phyloP scores from a whole-genome alignment of 30 jellyfish, hydroid and myxozoan species.

The Hydractinia echinata region DNA sequence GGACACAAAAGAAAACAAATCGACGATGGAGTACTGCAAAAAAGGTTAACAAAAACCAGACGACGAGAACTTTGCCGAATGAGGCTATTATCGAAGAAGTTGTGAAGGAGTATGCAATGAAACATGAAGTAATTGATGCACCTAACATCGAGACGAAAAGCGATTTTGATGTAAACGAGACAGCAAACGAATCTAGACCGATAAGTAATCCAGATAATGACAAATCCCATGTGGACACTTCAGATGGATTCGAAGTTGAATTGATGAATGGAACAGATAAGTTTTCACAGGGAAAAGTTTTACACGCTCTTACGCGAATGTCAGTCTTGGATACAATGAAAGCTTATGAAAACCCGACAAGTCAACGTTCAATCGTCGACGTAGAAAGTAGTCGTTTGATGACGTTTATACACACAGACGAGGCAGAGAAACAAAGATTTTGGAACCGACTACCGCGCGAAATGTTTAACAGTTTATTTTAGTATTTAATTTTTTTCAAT shows the following conservation, averaged over 20 bases:
- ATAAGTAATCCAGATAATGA: not conserved
- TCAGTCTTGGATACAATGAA: not conserved
- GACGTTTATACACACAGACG: not conserved
- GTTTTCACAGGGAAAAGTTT: not conserved
- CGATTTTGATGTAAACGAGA: not conserved
- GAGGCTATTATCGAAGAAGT: not conserved
- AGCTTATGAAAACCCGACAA: too few species aligned
- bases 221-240: not conserved
- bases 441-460: constrained; percentile 14
- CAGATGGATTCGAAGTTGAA: not conserved
- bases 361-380: not conserved
- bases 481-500: not conserved
- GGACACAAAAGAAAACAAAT: not conserved
- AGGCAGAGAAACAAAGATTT: not conserved
- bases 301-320: constrained; percentile 18
- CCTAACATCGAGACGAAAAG: not conserved
- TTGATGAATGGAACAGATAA: not conserved
- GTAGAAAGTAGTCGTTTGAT: constrained; percentile 6
- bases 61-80: not conserved
- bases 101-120: not conserved
- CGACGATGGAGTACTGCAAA: constrained; percentile 13
- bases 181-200: not conserved
- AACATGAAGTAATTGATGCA: not conserved
- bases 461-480: constrained; percentile 12
- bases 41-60: not conserved